Base-by-base conservation (phyloP, 2,888 invertebrate species). In the Lepidonotus clava region DNA sequence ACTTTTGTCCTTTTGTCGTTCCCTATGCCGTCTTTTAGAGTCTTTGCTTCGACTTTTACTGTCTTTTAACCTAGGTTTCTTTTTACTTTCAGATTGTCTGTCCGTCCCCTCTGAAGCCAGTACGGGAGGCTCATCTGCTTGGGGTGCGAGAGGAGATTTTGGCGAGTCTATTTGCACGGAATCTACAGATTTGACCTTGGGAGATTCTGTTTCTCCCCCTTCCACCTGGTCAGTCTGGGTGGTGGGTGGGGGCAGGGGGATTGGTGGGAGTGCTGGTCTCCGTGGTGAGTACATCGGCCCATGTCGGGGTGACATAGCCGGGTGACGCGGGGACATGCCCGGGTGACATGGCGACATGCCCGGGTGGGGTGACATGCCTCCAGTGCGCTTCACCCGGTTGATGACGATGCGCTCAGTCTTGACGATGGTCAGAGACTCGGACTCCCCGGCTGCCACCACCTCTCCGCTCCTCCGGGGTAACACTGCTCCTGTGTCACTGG, bases 51-150 rank as follows among this genome's bases (percentile, higher is more conserved):
- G 41, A 80, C 80, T 41, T 80, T 51, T 51, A n/a, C 6, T 28
- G 6, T 80, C 80, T 51, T 80, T 80, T 71, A 71, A 71, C 38
- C 71, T 34, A 11, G 36, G 71, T n/a, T 71, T 71, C 71, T 71
- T 71, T 71, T 71, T 71, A 71, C 38, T 71, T 38, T 71, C 71
- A 71, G 71, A 38, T 11, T 34, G 71, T n/a, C 38, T 38, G 11
- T 71, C 38, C n/a, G 38, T 71, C 71, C 18, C 18, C 8, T 71
- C 71, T 36, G 38, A 21, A 38, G 71, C 18, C 36, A 14, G 2
- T 38, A 36, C 38, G 21, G 34, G 36, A 11, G 8, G 36, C 71
- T 14, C 36, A 24, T 61, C 28, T 4, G n/a, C 8, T 1, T 28
- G n/a, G 24, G 61, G 11, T 61, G 11, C 32, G 11, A 28, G 28